These are phyloP conservation scores for Theocolax elegans DNA, from an alignment of 1,140 invertebrate species.

Conservation along the genomic window DNA sequence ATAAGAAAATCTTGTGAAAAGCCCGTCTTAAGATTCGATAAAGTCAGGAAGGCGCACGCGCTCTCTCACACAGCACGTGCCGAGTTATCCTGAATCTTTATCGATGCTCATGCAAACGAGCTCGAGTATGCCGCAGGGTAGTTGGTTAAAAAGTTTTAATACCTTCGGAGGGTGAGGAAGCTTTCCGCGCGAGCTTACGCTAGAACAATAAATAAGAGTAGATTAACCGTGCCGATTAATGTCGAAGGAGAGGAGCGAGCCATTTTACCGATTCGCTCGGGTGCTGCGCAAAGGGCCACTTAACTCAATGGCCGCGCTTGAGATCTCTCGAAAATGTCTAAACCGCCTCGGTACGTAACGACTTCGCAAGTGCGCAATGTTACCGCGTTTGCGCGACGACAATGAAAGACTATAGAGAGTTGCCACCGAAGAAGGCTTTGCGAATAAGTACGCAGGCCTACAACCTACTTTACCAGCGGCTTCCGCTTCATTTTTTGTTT, in stretches of 20 bases:
- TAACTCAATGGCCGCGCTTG: constrained; percentile 45
- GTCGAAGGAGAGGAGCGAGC: constrained; percentile 6
- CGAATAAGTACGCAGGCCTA: too few relatives aligned
- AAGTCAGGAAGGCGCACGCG: too few relatives aligned
- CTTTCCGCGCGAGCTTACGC: neutral
- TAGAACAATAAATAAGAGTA: constrained; percentile 23
- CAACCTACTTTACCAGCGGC: too few relatives aligned
- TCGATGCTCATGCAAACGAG: neutral
- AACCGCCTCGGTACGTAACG: constrained; percentile 47
- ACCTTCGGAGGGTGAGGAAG: neutral
- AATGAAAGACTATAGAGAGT: too few relatives aligned
- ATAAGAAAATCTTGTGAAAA: constrained; percentile 6
- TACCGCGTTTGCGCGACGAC: neutral
- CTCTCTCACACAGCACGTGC: too few relatives aligned
- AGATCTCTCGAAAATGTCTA: constrained; percentile 49
- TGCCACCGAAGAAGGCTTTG: too few relatives aligned
- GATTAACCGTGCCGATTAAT: constrained; percentile 33
- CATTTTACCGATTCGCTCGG: constrained; percentile 43
- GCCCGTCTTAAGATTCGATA: neutral
- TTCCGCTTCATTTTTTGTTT: too few relatives aligned
- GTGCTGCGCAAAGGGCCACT: constrained; percentile 42
- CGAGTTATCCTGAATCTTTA: too few relatives aligned
- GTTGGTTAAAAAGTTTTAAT: neutral
- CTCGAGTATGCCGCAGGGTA: neutral
- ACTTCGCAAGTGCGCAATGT: constrained; percentile 32